Evolutionary conservation across 2,113 vertebrate species (phyloP).

Genomic region (Accipiter virgatus): DNA sequence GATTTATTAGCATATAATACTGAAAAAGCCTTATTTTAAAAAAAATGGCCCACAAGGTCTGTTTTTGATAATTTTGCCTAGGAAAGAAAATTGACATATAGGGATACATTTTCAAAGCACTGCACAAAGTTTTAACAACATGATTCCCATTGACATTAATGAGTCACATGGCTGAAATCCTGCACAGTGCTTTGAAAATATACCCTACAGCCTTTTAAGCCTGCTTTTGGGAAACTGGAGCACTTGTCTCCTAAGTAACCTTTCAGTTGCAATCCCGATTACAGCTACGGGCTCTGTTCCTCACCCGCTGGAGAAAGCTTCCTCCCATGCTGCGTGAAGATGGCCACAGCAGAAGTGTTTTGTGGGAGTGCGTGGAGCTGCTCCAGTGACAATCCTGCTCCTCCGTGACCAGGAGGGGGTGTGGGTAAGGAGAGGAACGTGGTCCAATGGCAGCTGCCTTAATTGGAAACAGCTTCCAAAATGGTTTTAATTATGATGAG

Average conservation of each 20-base stretch:
- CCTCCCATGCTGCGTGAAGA: neutral
- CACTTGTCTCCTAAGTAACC: constrained; percentile 19
- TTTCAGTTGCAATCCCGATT: neutral
- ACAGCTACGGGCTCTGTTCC: neutral
- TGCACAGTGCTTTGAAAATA: constrained; percentile 44
- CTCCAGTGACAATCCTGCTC: neutral
- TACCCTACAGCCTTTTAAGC: constrained; percentile 13
- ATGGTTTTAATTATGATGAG: constrained; percentile 26
- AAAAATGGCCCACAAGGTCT: constrained; percentile 12
- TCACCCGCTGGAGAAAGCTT: rapidly evolving
- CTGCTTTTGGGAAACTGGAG: constrained; percentile 31
- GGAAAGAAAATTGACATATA: neutral
- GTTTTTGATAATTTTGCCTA: constrained; percentile 53
- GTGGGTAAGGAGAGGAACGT: neutral
- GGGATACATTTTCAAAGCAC: constrained; percentile 56
- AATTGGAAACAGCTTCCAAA: constrained; percentile 31
- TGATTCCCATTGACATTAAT: constrained; percentile 37
- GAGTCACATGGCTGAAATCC: constrained; percentile 37
- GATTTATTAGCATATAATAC: constrained; percentile 47
- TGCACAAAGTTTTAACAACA: neutral
- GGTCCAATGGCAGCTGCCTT: neutral
- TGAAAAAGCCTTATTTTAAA: neutral
- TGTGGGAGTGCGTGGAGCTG: neutral
- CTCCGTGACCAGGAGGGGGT: neutral
- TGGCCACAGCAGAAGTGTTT: neutral